Evolutionary conservation across 2,888 invertebrate genomes (phyloP).

Genomic region (Protodeltote pygarga): DNA sequence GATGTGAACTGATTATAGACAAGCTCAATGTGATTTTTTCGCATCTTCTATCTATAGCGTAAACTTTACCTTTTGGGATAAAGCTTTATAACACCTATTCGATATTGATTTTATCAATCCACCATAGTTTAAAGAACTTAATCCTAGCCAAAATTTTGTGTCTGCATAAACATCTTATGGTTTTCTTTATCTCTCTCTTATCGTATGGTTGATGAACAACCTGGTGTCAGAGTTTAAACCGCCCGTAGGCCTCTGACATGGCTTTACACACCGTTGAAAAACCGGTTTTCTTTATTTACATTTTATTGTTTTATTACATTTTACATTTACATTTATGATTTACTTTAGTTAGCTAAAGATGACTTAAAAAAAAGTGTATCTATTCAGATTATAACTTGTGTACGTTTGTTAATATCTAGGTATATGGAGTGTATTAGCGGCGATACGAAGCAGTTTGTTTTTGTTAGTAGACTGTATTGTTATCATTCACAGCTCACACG

Average conservation of each 20-base stretch:
- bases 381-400: too few relatives aligned
- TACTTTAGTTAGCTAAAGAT: too few relatives aligned
- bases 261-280: too few relatives aligned
- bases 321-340: too few relatives aligned
- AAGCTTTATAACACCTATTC: neutral
- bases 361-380: too few relatives aligned
- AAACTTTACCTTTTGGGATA: neutral
- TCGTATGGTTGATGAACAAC: too few relatives aligned
- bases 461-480: constrained; percentile 61
- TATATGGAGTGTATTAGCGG: constrained; percentile 40
- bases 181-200: constrained; percentile 47
- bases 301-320: too few relatives aligned
- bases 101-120: constrained; percentile 1
- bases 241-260: too few relatives aligned
- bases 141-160: constrained; percentile 11
- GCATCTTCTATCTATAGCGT: constrained; percentile 2
- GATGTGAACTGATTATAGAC: constrained; percentile 69
- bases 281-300: too few relatives aligned
- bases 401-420: constrained; percentile 63
- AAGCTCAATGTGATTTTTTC: constrained; percentile 33
- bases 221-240: too few relatives aligned
- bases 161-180: constrained; percentile 31
- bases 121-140: too few relatives aligned
- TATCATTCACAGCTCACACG: constrained; percentile 58
- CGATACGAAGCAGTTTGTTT: constrained; percentile 63